phyloP scores from a whole-genome alignment of 2,797 vertebrate genomes.

The Crenuchus spilurus region DNA sequence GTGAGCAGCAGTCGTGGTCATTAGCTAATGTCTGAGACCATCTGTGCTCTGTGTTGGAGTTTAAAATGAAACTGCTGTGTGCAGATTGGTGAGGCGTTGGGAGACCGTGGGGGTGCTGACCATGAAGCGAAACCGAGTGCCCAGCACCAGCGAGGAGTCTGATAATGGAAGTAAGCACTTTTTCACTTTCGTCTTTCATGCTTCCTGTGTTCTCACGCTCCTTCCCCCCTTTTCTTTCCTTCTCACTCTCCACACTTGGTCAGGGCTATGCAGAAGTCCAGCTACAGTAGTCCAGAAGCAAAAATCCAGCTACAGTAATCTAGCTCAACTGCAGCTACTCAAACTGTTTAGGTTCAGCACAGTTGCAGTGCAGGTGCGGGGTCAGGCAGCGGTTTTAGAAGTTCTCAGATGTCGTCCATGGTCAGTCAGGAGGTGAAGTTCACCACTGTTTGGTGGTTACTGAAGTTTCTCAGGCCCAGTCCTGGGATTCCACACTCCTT shows the following conservation, averaged over 20 bases:
- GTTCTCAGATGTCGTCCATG: conserved; percentile 22
- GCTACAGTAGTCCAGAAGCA: too few species aligned
- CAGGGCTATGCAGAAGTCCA: too few species aligned
- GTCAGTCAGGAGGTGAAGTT: conserved; percentile 19
- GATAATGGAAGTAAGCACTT: conserved; percentile 95
- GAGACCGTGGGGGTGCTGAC: conserved; percentile 64
- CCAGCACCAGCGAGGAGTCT: conserved; percentile 96
- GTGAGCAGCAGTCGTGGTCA: neutral
- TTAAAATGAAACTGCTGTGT: conserved; percentile 22
- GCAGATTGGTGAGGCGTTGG: conserved; percentile 37
- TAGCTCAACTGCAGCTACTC: too few species aligned
- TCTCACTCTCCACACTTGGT: conserved; percentile 40
- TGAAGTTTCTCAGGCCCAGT: too few species aligned
- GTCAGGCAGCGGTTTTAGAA: conserved; percentile 7
- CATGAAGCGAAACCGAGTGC: conserved; percentile 93
- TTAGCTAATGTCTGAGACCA: neutral
- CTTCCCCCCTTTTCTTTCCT: neutral
- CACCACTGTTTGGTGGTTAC: neutral
- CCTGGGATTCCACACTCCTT: too few species aligned
- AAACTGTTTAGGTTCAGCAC: neutral
- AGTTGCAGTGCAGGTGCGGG: neutral
- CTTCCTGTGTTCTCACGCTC: neutral
- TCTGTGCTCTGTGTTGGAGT: neutral
- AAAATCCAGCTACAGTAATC: too few species aligned
- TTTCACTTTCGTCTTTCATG: conserved; percentile 43